Percentiles rank a stretch among this genome's conserved stretches.
phyloP scores from a whole-genome alignment of 2,797 vertebrate species.

The Enoplosus armatus region DNA sequence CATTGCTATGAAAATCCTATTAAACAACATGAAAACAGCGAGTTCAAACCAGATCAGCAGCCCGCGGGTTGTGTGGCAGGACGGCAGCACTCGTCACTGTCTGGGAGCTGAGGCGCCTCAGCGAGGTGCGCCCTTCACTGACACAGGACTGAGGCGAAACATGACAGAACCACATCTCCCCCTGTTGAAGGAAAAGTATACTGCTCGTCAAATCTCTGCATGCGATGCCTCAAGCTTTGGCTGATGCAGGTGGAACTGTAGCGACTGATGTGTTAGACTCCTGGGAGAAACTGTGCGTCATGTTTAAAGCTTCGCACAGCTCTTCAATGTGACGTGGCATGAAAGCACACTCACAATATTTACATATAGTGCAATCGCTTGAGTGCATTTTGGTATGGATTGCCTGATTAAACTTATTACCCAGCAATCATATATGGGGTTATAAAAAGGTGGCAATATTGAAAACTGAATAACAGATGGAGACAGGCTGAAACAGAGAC shows the following conservation, averaged over 20 bases:
- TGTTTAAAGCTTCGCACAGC: not conserved
- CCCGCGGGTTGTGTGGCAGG: conserved; percentile 47
- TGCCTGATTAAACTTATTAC: not conserved
- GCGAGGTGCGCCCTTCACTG: conserved; percentile 14
- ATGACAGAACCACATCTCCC: conserved; percentile 75
- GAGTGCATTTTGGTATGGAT: not conserved
- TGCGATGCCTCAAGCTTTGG: not conserved
- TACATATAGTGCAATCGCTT: too few species aligned
- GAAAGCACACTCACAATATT: not conserved
- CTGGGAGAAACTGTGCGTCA: not conserved
- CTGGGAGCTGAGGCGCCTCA: conserved; percentile 21
- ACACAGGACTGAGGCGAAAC: conserved; percentile 4
- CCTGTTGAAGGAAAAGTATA: conserved; percentile 70
- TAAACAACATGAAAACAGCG: conserved; percentile 63
- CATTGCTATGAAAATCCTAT: conserved; percentile 58
- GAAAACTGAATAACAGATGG: not conserved
- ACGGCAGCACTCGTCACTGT: conserved; percentile 44
- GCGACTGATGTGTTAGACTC: not conserved
- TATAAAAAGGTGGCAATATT: conserved; percentile 4
- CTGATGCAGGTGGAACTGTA: conserved; percentile 15
- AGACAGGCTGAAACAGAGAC: not conserved
- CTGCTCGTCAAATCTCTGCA: conserved; percentile 49
- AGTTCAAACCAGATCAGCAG: conserved; percentile 59
- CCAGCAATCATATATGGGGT: not conserved
- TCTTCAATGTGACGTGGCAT: not conserved